Evolutionary conservation across 2,797 vertebrate species (phyloP).

Genomic region (Rhinichthys osculus): DNA sequence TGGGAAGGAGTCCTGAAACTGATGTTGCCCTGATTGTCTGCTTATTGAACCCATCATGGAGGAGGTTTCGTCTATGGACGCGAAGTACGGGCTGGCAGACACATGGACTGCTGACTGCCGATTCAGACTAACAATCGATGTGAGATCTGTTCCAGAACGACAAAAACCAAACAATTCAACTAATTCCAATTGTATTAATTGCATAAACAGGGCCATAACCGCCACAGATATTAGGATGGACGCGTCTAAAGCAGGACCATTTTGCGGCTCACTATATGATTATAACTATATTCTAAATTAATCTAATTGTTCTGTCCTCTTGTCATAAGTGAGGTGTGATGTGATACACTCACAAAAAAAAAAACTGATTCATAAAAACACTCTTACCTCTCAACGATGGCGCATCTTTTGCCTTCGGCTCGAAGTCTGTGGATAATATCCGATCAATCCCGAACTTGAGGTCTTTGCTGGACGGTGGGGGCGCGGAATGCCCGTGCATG

Average conservation of each 20-base stretch:
- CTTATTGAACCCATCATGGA: constrained; percentile 93
- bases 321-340: not conserved
- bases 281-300: not conserved
- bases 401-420: constrained; percentile 91
- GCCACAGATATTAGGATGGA: not conserved
- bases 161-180: constrained; percentile 63
- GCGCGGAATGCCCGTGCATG: constrained; percentile 78
- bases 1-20: constrained; percentile 99
- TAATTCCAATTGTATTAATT: not conserved
- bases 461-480: constrained; percentile 92
- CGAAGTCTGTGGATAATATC: constrained; percentile 95
- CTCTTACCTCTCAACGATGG: constrained; percentile 91
- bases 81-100: constrained; percentile 93
- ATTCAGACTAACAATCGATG: constrained; percentile 91
- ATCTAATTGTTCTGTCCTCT: not conserved
- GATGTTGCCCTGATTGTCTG: constrained; percentile 96
- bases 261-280: not conserved
- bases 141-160: constrained; percentile 90
- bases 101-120: constrained; percentile 90
- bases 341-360: not conserved
- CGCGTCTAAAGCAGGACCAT: not conserved
- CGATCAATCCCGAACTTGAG: constrained; percentile 98
- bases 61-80: constrained; percentile 93
- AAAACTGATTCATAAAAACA: not conserved
- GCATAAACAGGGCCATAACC: not conserved